Evolutionary conservation across 2,888 invertebrate genomes (phyloP).

Genomic region (Drosophila atripex): DNA sequence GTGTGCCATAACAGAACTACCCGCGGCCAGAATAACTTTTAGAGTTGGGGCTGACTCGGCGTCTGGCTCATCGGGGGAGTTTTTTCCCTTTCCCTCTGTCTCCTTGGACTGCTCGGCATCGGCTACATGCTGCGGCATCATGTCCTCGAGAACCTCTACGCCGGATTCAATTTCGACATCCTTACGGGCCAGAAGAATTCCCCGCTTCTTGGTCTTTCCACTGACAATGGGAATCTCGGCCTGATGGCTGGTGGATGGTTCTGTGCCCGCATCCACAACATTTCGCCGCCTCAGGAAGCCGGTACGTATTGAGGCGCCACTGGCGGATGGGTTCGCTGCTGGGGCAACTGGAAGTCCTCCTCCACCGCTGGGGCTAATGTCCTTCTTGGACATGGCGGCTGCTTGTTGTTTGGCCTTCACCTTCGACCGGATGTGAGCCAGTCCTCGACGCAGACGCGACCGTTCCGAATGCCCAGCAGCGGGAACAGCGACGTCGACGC

Average conservation of each 20-base stretch:
- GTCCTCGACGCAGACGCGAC: conserved; percentile 79
- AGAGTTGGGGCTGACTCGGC: not conserved
- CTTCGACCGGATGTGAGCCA: conserved; percentile 81
- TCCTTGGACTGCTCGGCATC: not conserved
- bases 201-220: conserved; percentile 57
- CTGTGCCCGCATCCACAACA: conserved; percentile 49
- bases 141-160: conserved; percentile 83
- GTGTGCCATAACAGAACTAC: not conserved
- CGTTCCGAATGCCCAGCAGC: conserved; percentile 60
- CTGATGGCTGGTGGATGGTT: conserved; percentile 44
- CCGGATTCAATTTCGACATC: conserved; percentile 83
- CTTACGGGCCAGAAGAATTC: conserved; percentile 75
- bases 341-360: not conserved
- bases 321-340: not conserved
- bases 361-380: conserved; percentile 53
- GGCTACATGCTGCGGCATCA: conserved; percentile 58
- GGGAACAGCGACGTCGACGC: conserved; percentile 39
- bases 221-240: conserved; percentile 48
- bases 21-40: not conserved
- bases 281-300: conserved; percentile 75
- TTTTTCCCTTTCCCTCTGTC: not conserved
- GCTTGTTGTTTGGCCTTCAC: conserved; percentile 78
- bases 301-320: conserved; percentile 56
- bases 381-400: conserved; percentile 62
- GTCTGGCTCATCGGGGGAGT: conserved; percentile 4